Conservation (phyloP, 1,140 invertebrate species). For the Papilio dardanus region DNA sequence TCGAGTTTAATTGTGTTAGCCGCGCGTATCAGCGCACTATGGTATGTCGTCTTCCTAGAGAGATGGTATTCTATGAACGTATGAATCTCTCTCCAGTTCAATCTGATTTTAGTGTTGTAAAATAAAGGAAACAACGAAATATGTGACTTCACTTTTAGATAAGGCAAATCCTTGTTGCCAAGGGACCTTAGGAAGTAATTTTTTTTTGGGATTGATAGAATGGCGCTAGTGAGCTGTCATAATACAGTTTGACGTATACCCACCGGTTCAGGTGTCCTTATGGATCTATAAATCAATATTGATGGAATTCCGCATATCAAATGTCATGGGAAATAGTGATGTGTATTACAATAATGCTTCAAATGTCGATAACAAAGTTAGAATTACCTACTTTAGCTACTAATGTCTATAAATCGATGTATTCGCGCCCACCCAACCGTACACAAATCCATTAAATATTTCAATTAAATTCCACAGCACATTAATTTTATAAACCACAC, state of each 20-base stretch:
- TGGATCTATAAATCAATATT: no score
- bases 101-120: neutral
- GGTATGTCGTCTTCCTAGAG: constrained; percentile 20
- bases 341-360: constrained; percentile 47
- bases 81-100: constrained; percentile 13
- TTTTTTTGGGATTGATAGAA: no score
- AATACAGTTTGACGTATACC: no score
- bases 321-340: constrained; percentile 53
- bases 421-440: constrained; percentile 60
- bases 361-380: constrained; percentile 65
- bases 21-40: constrained; percentile 11
- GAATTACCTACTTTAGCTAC: constrained; percentile 49
- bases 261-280: no score
- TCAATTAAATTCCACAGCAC: constrained; percentile 64
- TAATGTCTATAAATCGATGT: constrained; percentile 61
- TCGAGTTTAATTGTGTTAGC: constrained; percentile 58
- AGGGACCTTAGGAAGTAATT: neutral
- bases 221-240: no score
- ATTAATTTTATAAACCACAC: constrained; percentile 73
- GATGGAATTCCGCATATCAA: neutral
- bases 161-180: no score
- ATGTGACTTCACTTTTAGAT: neutral
- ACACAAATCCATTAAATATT: constrained; percentile 62
- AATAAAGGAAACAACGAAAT: neutral
- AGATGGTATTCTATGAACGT: constrained; percentile 9